A percentile compares a stretch with the other conserved stretches of the same genome.
Evolutionary conservation across 1,140 invertebrate species (phyloP).

Genomic region (Brachionus asplanchnoidis): DNA sequence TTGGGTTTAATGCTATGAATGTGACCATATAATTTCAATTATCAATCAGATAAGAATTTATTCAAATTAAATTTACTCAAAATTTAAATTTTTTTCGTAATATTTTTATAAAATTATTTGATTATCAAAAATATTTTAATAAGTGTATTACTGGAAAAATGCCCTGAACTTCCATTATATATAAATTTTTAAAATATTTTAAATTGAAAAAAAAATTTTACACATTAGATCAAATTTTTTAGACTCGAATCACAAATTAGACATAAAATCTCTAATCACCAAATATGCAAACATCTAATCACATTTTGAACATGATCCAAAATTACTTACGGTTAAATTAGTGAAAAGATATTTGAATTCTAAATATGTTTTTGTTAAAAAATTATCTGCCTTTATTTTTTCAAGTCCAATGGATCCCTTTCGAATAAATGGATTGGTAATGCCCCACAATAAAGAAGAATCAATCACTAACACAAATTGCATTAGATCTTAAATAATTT

Average conservation of each 20-base stretch:
- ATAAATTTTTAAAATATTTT: no score
- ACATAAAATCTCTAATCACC: no score
- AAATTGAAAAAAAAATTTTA: neutral
- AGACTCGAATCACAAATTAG: neutral
- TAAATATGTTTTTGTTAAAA: conserved; percentile 47
- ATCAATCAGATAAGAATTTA: no score
- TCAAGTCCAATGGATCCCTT: conserved; percentile 50
- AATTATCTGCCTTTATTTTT: conserved; percentile 47
- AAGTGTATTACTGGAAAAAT: no score
- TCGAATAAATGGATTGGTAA: conserved; percentile 39
- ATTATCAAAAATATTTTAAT: no score
- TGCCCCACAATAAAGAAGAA: conserved; percentile 36
- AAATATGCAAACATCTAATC: no score
- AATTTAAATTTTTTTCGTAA: no score
- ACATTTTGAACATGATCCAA: neutral
- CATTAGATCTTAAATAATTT: neutral
- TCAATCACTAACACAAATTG: neutral
- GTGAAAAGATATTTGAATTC: conserved; percentile 50
- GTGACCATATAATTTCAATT: no score
- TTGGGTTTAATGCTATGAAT: no score
- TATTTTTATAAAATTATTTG: no score
- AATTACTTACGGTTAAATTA: conserved; percentile 49
- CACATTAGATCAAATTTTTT: neutral
- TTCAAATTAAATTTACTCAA: no score
- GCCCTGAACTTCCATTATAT: no score